Conservation (phyloP, 2,797 vertebrate species). For the Platalea minor region DNA sequence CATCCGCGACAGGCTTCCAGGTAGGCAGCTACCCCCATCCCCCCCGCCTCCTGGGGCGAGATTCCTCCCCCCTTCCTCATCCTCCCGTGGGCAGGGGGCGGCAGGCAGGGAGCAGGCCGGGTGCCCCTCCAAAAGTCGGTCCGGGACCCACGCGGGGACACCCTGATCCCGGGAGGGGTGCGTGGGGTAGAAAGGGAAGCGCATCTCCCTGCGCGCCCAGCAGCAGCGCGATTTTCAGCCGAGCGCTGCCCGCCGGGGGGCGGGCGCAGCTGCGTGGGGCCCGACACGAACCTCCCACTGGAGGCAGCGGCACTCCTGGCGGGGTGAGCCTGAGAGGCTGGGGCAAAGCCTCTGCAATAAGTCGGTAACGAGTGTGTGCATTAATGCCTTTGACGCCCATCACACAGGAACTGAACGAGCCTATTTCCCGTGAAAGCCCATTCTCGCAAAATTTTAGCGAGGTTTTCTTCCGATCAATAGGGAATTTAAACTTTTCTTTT, state of each 20-base stretch:
- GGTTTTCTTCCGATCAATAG: not conserved
- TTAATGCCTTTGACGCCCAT: not conserved
- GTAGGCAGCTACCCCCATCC: not conserved
- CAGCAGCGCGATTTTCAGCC: not conserved
- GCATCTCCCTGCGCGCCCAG: not conserved
- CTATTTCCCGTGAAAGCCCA: conserved; percentile 17
- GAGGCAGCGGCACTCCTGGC: not conserved
- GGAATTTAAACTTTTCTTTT: conserved; percentile 47
- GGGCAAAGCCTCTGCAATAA: not conserved
- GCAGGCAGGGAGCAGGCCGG: not conserved
- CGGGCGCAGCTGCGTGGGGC: not conserved
- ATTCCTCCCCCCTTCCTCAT: not conserved
- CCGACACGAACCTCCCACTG: not conserved
- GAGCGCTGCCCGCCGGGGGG: conserved; percentile 7
- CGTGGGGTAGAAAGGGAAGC: not conserved
- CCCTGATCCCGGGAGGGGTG: fast-evolving
- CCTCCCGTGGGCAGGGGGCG: not conserved
- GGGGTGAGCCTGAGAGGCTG: not conserved
- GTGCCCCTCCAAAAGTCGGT: not conserved
- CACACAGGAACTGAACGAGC: not conserved
- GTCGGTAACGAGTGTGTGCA: not conserved
- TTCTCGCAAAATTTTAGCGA: conserved; percentile 41
- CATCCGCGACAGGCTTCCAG: conserved; percentile 9
- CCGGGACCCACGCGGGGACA: not conserved
- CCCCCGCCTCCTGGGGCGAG: not conserved